Evolutionary conservation across 2,888 invertebrate genomes (phyloP).

Genomic region (Camptogramma bilineatum): DNA sequence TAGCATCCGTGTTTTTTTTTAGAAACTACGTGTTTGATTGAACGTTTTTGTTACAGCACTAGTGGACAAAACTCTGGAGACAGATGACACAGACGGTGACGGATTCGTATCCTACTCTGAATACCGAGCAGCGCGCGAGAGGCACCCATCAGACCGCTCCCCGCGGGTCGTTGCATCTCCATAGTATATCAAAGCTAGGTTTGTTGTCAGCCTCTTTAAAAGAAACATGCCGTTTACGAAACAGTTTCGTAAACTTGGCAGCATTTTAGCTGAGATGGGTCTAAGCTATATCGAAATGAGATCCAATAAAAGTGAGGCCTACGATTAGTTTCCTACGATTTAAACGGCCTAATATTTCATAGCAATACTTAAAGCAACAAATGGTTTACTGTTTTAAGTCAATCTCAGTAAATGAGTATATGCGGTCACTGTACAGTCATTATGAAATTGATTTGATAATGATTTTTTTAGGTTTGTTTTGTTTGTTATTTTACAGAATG

Average conservation of each 20-base stretch:
- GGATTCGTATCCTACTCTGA: conserved; percentile 95
- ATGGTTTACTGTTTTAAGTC: no score
- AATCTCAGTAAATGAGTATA: no score
- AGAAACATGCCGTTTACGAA: conserved; percentile 8
- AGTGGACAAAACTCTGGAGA: conserved; percentile 92
- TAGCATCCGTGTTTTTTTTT: no score
- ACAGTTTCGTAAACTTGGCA: conserved; percentile 12
- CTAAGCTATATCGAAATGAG: conserved; percentile 4
- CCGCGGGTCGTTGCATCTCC: conserved; percentile 61
- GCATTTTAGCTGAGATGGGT: conserved; percentile 19
- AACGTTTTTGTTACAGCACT: conserved; percentile 85
- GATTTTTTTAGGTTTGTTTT: no score
- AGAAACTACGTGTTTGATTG: neutral
- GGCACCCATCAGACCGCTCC: conserved; percentile 57
- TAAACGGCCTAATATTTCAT: neutral
- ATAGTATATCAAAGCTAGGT: conserved; percentile 29
- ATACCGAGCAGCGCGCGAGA: conserved; percentile 70
- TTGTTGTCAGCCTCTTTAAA: conserved; percentile 23
- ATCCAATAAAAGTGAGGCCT: conserved; percentile 4
- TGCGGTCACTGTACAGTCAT: no score
- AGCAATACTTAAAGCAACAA: no score
- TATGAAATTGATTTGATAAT: no score
- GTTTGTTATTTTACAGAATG: no score
- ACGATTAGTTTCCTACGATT: conserved; percentile 1
- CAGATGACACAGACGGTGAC: conserved; percentile 94